phyloP scores from a whole-genome alignment of 1,140 invertebrate species.

The Bombus superbus region DNA sequence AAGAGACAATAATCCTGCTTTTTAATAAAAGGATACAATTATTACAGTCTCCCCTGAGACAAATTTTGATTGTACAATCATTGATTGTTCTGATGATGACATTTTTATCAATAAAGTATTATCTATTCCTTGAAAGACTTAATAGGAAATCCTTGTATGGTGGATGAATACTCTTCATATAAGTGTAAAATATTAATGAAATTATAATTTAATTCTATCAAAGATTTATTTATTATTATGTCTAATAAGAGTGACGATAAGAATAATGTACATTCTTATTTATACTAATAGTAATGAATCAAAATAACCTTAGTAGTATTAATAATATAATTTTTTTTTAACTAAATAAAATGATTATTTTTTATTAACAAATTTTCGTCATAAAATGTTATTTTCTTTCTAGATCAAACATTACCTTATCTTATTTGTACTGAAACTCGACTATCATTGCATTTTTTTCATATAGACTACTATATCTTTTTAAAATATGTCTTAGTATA shows the following conservation, averaged over 20 bases:
- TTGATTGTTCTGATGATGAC: conserved; percentile 62
- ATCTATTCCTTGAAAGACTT: background rate
- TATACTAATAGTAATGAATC: background rate
- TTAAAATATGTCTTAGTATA: background rate
- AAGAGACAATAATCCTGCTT: conserved; percentile 15
- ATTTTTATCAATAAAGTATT: conserved; percentile 35
- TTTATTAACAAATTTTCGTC: background rate
- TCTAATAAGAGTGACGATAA: background rate
- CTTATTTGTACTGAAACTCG: conserved; percentile 21
- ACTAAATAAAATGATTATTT: background rate
- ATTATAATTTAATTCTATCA: background rate
- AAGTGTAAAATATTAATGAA: conserved; percentile 6
- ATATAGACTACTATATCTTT: background rate
- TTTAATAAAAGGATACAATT: conserved; percentile 81
- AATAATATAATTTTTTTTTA: background rate
- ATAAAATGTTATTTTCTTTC: conserved; percentile 4
- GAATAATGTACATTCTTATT: background rate
- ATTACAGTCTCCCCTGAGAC: conserved; percentile 84
- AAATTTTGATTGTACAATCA: conserved; percentile 86
- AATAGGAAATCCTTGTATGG: background rate
- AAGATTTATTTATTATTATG: background rate
- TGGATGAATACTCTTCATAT: background rate
- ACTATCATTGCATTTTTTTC: conserved; percentile 4
- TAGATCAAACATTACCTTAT: conserved; percentile 1
- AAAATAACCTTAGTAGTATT: background rate